Conservation (phyloP, 2,888 invertebrate genomes). For the Entomobrya proxima region DNA sequence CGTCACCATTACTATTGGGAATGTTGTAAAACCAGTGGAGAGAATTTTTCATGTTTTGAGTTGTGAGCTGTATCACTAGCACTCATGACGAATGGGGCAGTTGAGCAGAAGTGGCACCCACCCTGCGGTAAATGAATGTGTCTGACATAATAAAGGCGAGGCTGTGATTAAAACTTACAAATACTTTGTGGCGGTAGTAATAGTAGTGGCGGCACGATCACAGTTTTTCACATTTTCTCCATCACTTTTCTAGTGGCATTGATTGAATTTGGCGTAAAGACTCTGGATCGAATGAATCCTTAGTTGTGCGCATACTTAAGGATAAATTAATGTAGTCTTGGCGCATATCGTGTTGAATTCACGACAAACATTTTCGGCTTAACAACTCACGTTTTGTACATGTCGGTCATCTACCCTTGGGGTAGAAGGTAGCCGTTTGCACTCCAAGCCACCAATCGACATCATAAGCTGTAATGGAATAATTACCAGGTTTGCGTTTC, state of each 20-base stretch:
- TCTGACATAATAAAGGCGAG: neutral
- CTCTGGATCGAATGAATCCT: conserved; percentile 8
- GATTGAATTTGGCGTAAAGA: conserved; percentile 18
- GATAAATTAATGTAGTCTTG: neutral
- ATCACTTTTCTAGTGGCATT: neutral
- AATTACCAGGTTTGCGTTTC: conserved; percentile 50
- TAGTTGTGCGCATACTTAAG: neutral
- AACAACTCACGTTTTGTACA: conserved; percentile 1
- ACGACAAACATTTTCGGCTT: neutral
- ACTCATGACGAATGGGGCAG: neutral
- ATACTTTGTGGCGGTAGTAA: too few species aligned
- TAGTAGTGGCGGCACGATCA: too few species aligned
- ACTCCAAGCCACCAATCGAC: neutral
- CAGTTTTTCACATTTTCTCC: too few species aligned
- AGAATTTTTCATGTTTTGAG: neutral
- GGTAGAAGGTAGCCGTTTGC: neutral
- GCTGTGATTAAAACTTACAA: neutral
- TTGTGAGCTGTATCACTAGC: neutral
- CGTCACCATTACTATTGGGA: neutral
- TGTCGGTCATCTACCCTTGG: neutral
- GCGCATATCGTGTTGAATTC: conserved; percentile 6
- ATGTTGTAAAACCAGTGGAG: neutral
- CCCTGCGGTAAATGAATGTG: neutral
- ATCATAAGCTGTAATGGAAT: conserved; percentile 36
- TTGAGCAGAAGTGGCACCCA: neutral